Base-by-base conservation (phyloP, 2,797 vertebrate species). In the Clarias platycephalus region DNA sequence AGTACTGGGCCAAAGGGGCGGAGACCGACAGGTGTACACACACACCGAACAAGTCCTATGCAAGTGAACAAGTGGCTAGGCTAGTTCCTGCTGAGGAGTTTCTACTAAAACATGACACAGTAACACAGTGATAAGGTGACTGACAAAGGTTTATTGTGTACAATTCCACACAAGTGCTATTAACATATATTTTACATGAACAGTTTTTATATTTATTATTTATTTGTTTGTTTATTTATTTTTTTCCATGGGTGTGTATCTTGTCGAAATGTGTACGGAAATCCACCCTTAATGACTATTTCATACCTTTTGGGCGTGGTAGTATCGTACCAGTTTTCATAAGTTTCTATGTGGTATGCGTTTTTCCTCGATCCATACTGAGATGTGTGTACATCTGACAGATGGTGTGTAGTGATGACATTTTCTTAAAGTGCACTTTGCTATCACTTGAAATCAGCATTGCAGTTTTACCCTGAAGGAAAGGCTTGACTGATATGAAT, bases 11-110 rank as follows among this genome's bases (percentile, higher is more conserved):
- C 77, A 70, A 60, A 83, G 75, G 85, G 85, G 85, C 85, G 85
- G 85, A 83, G 85, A 80, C 80, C 84, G 40, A 68, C 85, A 83
- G 70, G 85, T 86, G 81, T 64, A 22, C 80, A 40, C 1, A 22
- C 80, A 12, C 6, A 78, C 75, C 74, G 20, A 76, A 34, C 53
- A 34, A 58, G 55, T 58, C 55, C 55, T 64, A 7, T n/a, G 60
- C 24, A 24, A 75, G 9, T 67, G 49, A 84, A 76, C 68, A 81
- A 60, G 64, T 71, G 80, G 16, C 13, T 31, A 57, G 28, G 55
- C 62, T 76, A 68, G 85, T 81, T 86, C 85, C 63, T 81, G 49
- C 53, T 83, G 7, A 24, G 31, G 44, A 16, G n/a, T 64, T 68
- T 68, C 15, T 37, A 55, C 7, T 49, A 22, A 86, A 86, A 83